phyloP scores from a whole-genome alignment of 1,140 invertebrate genomes.

The Temnothorax nylanderi region DNA sequence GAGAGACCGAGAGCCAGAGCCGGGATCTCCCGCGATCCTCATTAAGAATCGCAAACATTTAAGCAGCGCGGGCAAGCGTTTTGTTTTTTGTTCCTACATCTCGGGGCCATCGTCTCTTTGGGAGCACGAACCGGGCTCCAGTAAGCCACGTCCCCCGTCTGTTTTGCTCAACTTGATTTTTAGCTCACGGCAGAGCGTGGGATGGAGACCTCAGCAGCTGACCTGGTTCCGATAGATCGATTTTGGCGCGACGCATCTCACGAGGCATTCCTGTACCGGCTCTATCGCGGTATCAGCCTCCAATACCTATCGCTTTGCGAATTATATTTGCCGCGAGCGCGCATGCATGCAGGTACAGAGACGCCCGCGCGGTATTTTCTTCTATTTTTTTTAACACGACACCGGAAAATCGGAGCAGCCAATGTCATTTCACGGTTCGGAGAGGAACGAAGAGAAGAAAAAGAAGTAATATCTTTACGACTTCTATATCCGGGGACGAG shows the following conservation, averaged over 20 bases:
- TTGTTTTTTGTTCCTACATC: background rate
- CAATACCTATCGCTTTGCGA: background rate
- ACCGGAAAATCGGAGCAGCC: background rate
- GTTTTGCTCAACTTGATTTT: slow-evolving; percentile 57
- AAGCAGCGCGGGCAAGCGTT: slow-evolving; percentile 4
- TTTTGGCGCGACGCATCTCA: slow-evolving; percentile 39
- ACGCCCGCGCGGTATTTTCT: background rate
- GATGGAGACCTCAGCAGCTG: slow-evolving; percentile 40
- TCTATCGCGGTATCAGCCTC: background rate
- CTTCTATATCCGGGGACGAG: background rate
- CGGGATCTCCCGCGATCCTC: background rate
- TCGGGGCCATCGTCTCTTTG: background rate
- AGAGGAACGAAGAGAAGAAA: background rate
- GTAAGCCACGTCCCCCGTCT: background rate
- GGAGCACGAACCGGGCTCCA: background rate
- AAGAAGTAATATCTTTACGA: background rate
- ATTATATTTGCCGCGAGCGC: background rate
- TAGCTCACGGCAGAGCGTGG: slow-evolving; percentile 34
- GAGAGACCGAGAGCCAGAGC: background rate
- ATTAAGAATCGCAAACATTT: background rate
- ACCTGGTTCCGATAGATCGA: slow-evolving; percentile 56
- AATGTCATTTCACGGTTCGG: background rate
- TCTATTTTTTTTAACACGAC: background rate
- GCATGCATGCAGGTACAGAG: background rate
- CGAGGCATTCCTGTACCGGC: background rate